Conservation (phyloP, 2,113 vertebrate genomes). For the Motacilla alba region DNA sequence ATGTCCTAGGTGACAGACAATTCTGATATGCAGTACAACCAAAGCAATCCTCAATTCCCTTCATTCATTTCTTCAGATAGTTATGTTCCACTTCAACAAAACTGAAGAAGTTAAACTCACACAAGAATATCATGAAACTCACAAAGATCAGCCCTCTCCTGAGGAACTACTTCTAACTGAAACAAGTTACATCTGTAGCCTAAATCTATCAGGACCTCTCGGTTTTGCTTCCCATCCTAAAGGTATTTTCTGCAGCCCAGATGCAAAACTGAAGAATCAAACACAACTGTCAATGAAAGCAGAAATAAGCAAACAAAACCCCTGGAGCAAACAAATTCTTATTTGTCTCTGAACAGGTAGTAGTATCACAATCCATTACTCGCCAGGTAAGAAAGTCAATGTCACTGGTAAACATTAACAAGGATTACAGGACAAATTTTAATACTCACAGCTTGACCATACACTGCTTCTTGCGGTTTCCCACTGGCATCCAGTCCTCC, state of each 20-base stretch:
- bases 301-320: background rate
- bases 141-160: background rate
- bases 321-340: background rate
- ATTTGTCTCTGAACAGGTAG: background rate
- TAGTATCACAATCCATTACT: accelerated
- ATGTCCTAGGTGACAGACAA: background rate
- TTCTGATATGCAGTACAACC: background rate
- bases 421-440: background rate
- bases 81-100: background rate
- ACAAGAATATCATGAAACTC: background rate
- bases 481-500: slow-evolving; percentile 92
- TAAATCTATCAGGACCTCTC: background rate
- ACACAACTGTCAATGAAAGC: background rate
- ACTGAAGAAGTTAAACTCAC: background rate
- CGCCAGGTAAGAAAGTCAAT: background rate
- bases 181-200: background rate
- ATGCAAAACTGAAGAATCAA: background rate
- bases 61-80: background rate
- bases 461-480: slow-evolving; percentile 94
- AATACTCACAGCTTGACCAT: slow-evolving; percentile 92
- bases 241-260: background rate
- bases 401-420: background rate
- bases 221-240: background rate
- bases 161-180: background rate
- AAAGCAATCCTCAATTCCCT: background rate